A percentile compares a stretch with the other conserved stretches of the same genome.
Conservation (phyloP, 2,113 vertebrate species). For the Cyanoramphus novaezelandiae region DNA sequence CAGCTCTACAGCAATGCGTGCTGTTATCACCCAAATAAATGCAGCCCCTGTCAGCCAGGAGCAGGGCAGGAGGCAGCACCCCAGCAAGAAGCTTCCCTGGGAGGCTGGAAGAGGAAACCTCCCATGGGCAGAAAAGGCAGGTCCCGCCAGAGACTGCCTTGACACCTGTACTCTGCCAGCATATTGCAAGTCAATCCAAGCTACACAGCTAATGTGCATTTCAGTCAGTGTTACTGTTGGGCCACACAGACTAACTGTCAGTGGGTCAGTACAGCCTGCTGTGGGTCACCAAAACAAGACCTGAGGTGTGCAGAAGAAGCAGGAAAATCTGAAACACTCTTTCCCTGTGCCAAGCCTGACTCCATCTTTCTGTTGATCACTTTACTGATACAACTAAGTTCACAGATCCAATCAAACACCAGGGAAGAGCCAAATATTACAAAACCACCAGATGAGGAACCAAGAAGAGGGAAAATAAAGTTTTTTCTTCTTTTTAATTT, state of each 20-base stretch:
- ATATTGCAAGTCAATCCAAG: neutral
- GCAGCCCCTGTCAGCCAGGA: neutral
- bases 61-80: neutral
- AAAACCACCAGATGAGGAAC: neutral
- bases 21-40: neutral
- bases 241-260: neutral
- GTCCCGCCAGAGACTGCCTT: neutral
- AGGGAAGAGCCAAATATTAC: neutral
- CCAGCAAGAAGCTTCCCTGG: neutral
- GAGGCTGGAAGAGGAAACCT: neutral
- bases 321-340: neutral
- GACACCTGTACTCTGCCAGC: neutral
- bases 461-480: neutral
- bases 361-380: neutral
- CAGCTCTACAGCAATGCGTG: neutral
- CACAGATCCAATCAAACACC: neutral
- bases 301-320: neutral
- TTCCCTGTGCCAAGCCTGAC: neutral
- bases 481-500: neutral
- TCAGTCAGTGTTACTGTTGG: neutral
- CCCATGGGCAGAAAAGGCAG: accelerated
- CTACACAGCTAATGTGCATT: neutral
- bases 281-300: neutral
- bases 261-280: neutral
- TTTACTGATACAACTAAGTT: neutral